These are phyloP conservation scores for Podarcis cretensis DNA, from an alignment of 2,113 vertebrate genomes.

Conservation along the genomic window DNA sequence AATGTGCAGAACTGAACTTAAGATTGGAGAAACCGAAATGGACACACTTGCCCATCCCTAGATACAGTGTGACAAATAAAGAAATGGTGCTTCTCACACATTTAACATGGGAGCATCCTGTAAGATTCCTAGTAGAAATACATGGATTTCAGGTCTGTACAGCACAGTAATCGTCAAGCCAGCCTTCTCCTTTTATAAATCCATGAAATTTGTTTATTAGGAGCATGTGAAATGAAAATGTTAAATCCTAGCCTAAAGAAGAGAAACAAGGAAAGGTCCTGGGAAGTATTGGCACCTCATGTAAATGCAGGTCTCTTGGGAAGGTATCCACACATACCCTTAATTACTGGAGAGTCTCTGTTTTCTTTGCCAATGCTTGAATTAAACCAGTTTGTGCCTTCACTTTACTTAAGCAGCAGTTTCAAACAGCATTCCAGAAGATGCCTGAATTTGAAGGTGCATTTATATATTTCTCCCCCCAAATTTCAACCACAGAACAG, in stretches of 20 bases:
- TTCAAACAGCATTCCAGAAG: neutral
- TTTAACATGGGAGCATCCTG: neutral
- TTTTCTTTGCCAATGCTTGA: neutral
- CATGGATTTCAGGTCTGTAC: neutral
- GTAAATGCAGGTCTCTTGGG: neutral
- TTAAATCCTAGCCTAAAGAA: neutral
- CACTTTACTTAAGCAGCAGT: neutral
- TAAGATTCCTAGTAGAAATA: neutral
- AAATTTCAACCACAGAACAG: neutral
- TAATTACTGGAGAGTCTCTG: neutral
- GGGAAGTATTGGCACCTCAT: neutral
- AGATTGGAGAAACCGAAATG: too few species aligned
- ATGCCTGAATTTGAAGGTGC: neutral
- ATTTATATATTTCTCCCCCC: neutral
- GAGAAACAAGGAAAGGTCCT: neutral
- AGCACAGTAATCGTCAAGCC: neutral
- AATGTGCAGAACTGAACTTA: too few species aligned
- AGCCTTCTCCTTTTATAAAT: neutral
- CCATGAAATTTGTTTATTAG: neutral
- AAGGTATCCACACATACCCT: neutral
- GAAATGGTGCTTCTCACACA: neutral
- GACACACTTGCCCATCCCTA: too few species aligned
- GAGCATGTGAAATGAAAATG: neutral
- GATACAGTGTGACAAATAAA: neutral
- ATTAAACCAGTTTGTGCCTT: neutral